These are phyloP conservation scores for Drosophila aldrichi DNA, from an alignment of 2,888 invertebrate species.

Conservation along the genomic window DNA sequence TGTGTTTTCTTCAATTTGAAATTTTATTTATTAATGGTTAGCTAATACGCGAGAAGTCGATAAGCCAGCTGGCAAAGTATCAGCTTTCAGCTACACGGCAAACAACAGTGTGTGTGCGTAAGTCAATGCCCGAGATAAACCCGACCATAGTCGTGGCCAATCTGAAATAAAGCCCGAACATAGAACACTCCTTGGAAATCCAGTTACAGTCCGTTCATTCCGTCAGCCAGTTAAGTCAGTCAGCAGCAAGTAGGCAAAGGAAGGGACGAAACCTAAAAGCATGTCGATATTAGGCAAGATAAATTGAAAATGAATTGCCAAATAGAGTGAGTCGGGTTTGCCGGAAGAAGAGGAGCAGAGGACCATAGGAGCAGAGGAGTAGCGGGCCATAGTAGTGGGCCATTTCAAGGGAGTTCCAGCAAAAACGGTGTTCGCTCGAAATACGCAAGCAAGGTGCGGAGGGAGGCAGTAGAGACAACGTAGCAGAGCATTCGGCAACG, in stretches of 20 bases:
- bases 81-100: slow-evolving; percentile 38
- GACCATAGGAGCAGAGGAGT: neutral
- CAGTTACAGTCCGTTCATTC: slow-evolving; percentile 44
- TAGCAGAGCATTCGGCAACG: slow-evolving; percentile 43
- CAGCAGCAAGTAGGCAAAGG: slow-evolving; percentile 34
- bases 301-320: slow-evolving; percentile 80
- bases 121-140: slow-evolving; percentile 39
- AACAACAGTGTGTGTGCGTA: slow-evolving; percentile 23
- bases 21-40: slow-evolving; percentile 58
- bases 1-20: slow-evolving; percentile 26
- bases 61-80: slow-evolving; percentile 51
- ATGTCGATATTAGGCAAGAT: slow-evolving; percentile 82
- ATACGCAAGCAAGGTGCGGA: slow-evolving; percentile 44
- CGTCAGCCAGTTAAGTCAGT: slow-evolving; percentile 59
- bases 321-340: slow-evolving; percentile 43
- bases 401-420: slow-evolving; percentile 18
- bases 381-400: neutral
- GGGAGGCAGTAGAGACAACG: slow-evolving; percentile 29
- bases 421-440: slow-evolving; percentile 50
- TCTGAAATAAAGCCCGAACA: slow-evolving; percentile 10
- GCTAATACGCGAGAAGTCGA: slow-evolving; percentile 50
- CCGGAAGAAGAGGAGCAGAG: neutral
- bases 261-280: slow-evolving; percentile 58
- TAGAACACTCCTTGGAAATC: slow-evolving; percentile 34
- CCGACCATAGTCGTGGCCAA: slow-evolving; percentile 5